Base-by-base conservation (phyloP, 2,888 invertebrate species). In the Norana najaformis region DNA sequence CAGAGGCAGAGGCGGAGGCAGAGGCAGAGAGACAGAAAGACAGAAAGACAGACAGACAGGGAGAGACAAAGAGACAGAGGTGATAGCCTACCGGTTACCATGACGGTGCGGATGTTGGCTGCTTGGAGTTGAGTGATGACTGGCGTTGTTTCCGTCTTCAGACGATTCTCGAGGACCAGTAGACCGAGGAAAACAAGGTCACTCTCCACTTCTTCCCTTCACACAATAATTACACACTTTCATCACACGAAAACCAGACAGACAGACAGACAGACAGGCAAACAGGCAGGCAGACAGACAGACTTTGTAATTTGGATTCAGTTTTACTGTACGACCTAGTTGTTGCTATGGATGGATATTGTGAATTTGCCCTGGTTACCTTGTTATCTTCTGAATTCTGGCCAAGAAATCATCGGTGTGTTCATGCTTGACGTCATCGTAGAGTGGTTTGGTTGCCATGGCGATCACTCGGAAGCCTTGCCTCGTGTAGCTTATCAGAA, bases 151-250 rank as follows among this genome's bases (percentile, higher is more conserved):
- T 98, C 97, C 0, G 97, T 96, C 94, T 99, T 99, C 90, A 99
- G 95, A 0, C 98, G 96, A 95, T 99, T 99, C 95, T 99, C 99
- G 95, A 99, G 96, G 16, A 99, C 97, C 20, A 99, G 97, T 92
- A 99, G 96, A 0, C 98, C 91, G 5, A 92, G 91, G 37, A 92
- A 92, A 6, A 16, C 96, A 92, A 98, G 95, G 92, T 97, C 97
- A 37, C 96, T 96, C 95, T 99, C 98, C 82, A 98, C 93, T 89
- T 93, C 92, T 88, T 95, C 94, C 91, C 95, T 94, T 90, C 5
- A 90, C 34, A 88, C 14, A 35, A 38, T 20, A 20, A 85, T 3
- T 2, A 85, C 53, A 53, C 53, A 53, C 20, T 4, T 13, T 3
- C 53, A 47, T 23, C 47, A 23, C 20, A 47, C 23, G 69, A 69